Base-by-base conservation (phyloP, 2,888 invertebrate genomes). In the Galeruca laticollis region DNA sequence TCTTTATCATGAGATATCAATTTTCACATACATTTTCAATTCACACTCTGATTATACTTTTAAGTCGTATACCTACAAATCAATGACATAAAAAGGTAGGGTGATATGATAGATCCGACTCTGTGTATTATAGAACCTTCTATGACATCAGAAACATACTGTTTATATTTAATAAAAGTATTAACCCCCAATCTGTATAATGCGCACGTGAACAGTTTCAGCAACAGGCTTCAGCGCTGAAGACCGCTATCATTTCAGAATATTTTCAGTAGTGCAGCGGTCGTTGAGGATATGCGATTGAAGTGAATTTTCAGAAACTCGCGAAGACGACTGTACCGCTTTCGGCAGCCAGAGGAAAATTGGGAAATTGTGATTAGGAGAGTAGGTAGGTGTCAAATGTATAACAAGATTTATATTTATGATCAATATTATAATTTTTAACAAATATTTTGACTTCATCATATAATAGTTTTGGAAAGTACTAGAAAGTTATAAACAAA, bases 121-220 rank as follows among this genome's bases (percentile, higher is more conserved):
- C 26, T 26, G 26, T 26, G 6, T 40, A 4, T n/a, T 6, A 40
- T 40, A 6, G n/a, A n/a, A 40, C n/a, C 40, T 40, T 40, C n/a
- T 5, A 40, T 40, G n/a, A 40, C 5, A 40, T 13, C 40, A 40
- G 4, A 31, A n/a, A 26, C 54, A 11, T 31, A 54, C 54, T 54
- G 54, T 54, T 54, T 54, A 54, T 54, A 54, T 54, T 8, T 31
- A 54, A 54, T 54, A 54, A 54, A 54, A 54, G 54, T 54, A 54
- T 54, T 54, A 54, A 54, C 54, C 33, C 31, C 31, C 26, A 33
- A 54, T 54, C n/a, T 54, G 8, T 54, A 26, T 31, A 54, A 54
- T 31, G 54, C 54, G 54, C 54, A 54, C 54, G 54, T 54, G 33
- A 54, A n/a, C 13, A 54, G 31, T 54, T 31, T 15, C 54, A 33